These are phyloP conservation scores for Epinotia bilunana DNA, from an alignment of 2,888 invertebrate genomes.

Conservation along the genomic window DNA sequence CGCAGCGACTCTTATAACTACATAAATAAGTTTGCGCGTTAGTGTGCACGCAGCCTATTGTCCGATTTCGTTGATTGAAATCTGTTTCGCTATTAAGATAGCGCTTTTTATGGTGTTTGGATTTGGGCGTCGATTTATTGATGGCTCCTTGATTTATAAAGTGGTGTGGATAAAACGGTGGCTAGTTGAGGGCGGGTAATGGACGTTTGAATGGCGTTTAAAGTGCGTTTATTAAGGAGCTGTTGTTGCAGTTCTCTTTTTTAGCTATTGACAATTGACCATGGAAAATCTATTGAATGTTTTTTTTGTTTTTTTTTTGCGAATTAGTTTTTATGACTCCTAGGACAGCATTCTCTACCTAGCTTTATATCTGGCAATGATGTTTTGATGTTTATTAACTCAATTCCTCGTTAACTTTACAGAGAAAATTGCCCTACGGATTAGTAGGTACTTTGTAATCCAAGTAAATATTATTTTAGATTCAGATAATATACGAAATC, in stretches of 20 bases:
- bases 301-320: no score
- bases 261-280: constrained; percentile 17
- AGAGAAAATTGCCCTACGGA: no score
- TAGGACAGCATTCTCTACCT: neutral
- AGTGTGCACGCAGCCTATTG: constrained; percentile 66
- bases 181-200: constrained; percentile 28
- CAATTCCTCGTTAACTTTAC: no score
- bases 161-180: constrained; percentile 35
- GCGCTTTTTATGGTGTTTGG: constrained; percentile 54
- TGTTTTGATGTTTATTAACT: no score
- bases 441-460: no score
- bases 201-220: constrained; percentile 30
- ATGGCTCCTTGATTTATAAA: constrained; percentile 45
- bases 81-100: constrained; percentile 66
- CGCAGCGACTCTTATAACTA: constrained; percentile 1
- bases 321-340: neutral
- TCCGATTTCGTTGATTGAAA: constrained; percentile 66
- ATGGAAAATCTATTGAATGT: neutral
- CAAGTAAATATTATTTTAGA: no score
- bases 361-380: neutral
- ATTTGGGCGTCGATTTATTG: constrained; percentile 43
- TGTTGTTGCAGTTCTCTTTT: constrained; percentile 18
- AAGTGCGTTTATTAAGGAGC: constrained; percentile 25
- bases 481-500: no score
- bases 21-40: constrained; percentile 55